Evolutionary conservation across 1,140 invertebrate genomes (phyloP), one percentile per base, ranked within the genome.

Genomic region (Orius insidiosus): DNA sequence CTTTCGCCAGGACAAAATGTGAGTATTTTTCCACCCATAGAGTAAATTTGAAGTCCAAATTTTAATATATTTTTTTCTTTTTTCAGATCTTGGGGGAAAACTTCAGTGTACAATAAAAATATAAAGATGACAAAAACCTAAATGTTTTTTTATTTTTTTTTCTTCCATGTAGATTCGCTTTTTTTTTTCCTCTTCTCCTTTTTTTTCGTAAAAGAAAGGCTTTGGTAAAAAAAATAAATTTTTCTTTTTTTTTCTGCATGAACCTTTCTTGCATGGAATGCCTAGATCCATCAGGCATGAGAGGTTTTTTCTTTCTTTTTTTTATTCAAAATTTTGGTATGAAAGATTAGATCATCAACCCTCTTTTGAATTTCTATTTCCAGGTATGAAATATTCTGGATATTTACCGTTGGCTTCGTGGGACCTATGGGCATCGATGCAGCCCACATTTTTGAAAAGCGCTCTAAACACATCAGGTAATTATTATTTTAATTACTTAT

Each of bases 401-500:
- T 44, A 42, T 9, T 45, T 52, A 40, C 46, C 42, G 31, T 30
- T 51, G 16, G 38, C 40, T 11, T 51, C 47, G n/a, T 55, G 54
- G 54, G 54, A 55, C 18, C 38, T 48, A 5, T 55, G 54, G 54
- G 52, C 54, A 30, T 39, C 54, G 8, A 46, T 50, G 47, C 54
- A 53, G 37, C 49, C 49, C 1, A 19, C 49, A 0, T 39, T 55
- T 11, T 44, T 53, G 2, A 45, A 50, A 32, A 45, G 47, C 10
- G 43, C 45, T 1, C 16, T 52, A n/a, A 50, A 46, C 24, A 43
- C 35, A n/a, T n/a, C n/a, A 46, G 37, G 49, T 50, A 43, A 46
- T n/a, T n/a, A n/a, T n/a, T n/a, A n/a, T n/a, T n/a, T n/a, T n/a
- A n/a, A n/a, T n/a, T n/a, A n/a, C n/a, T n/a, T n/a, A n/a, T n/a